Conservation (phyloP, 2,113 vertebrate species). For the Neodontobutis hainanensis region DNA sequence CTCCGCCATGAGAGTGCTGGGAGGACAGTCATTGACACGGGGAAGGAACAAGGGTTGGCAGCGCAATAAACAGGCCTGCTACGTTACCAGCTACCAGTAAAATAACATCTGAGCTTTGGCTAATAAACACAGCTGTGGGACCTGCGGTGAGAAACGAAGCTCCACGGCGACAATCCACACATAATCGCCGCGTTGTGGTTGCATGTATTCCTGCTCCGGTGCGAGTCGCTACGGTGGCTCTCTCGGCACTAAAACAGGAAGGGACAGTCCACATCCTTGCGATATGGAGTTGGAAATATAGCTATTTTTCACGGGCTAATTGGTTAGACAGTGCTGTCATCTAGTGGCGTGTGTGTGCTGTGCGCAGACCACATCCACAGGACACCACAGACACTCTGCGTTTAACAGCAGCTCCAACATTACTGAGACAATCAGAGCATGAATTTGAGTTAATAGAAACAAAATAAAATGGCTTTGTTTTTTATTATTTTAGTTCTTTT, state of each 20-base stretch:
- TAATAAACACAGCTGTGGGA: constrained; percentile 47
- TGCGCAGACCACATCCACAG: constrained; percentile 33
- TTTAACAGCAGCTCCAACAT: too few species aligned
- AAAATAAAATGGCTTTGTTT: not conserved
- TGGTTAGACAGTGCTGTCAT: constrained; percentile 75
- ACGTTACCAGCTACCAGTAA: constrained; percentile 60
- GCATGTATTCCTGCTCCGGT: constrained; percentile 72
- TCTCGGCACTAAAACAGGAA: constrained; percentile 84
- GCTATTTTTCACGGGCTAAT: constrained; percentile 54
- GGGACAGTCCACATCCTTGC: constrained; percentile 81
- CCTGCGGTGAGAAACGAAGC: constrained; percentile 54
- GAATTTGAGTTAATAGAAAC: not conserved
- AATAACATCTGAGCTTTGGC: constrained; percentile 59
- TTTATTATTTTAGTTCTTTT: too few species aligned
- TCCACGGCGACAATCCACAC: constrained; percentile 64
- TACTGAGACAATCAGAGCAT: too few species aligned
- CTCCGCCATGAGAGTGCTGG: constrained; percentile 91
- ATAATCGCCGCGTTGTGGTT: constrained; percentile 72
- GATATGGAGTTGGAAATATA: constrained; percentile 75
- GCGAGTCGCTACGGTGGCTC: constrained; percentile 75
- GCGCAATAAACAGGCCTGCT: constrained; percentile 69
- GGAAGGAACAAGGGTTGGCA: constrained; percentile 72
- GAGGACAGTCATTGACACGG: constrained; percentile 80
- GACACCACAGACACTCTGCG: not conserved
- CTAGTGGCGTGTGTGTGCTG: constrained; percentile 70